Evolutionary conservation across 2,888 invertebrate genomes (phyloP), one percentile per base, ranked within the genome.

Genomic region (Sepioteuthis lessoniana): DNA sequence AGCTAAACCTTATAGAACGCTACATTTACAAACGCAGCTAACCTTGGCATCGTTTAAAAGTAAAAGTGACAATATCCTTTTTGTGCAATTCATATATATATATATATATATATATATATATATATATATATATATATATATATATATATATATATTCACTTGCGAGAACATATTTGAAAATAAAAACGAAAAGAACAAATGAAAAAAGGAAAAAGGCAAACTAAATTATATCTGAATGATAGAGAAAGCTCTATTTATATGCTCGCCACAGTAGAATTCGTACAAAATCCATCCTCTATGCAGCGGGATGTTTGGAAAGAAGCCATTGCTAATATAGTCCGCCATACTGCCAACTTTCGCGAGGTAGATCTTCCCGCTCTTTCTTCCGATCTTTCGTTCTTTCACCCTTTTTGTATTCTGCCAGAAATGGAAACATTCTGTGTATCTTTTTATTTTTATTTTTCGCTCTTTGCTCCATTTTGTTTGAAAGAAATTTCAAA

Each of bases 261-360:
- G 76, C 16, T 76, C 25, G 55, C 76, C n/a, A 16, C n/a, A 35
- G n/a, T 35, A 76, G 76, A 76, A 76, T 76, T 35, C 76, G 76
- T 35, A 76, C 35, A 76, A 76, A 76, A n/a, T 13, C 10, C 35
- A 76, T 76, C 35, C 35, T 19, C 55, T 5, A 55, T 21, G 55
- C 76, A 76, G n/a, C 76, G 76, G 76, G 76, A 76, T 76, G n/a
- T n/a, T 76, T 76, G 76, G 76, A 76, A 76, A 76, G 35, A n/a
- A n/a, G 76, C 76, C 76, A 76, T 76, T 76, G 76, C 76, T 76
- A 76, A 76, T 76, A 76, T 35, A 35, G 35, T 55, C n/a, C 35
- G 76, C 76, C 35, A 76, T 76, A 35, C 35, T 76, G 76, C 76
- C 76, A 76, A 76, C 76, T 16, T n/a, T 76, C n/a, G n/a, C 35